Evolutionary conservation across 2,888 invertebrate genomes (phyloP).

Genomic region (Kuschelorhynchus macadamiae): DNA sequence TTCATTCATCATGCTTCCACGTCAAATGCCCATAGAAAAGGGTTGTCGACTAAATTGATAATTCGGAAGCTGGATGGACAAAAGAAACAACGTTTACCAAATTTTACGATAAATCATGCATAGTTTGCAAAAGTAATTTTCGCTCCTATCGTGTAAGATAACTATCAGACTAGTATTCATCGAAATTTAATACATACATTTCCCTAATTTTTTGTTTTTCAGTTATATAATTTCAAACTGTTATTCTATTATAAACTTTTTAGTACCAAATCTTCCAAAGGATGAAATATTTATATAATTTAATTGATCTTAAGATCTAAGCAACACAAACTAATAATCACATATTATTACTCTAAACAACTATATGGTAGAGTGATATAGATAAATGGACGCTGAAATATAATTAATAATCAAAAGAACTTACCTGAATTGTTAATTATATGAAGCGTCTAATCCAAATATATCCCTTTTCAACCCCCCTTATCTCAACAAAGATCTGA

Average conservation of each 20-base stretch:
- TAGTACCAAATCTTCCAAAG: no score
- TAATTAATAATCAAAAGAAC: slow-evolving; percentile 8
- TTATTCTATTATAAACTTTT: no score
- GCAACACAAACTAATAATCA: background rate
- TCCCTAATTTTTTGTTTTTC: background rate
- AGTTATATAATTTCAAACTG: no score
- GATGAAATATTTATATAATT: no score
- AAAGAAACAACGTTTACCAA: background rate
- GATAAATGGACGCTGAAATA: background rate
- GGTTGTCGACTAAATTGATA: no score
- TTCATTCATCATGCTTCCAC: background rate
- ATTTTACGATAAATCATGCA: background rate
- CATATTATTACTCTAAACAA: slow-evolving; percentile 4
- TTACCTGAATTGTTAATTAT: no score
- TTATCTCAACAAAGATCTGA: background rate
- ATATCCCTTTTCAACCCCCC: background rate
- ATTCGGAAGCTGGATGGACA: slow-evolving; percentile 1
- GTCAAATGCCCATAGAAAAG: background rate
- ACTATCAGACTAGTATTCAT: background rate
- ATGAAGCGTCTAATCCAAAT: no score
- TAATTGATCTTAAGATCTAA: no score
- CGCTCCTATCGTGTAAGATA: background rate
- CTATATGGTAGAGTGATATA: slow-evolving; percentile 6
- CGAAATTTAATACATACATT: background rate
- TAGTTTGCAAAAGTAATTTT: slow-evolving; percentile 5